Percentiles rank a stretch among this genome's conserved stretches.
Conservation (phyloP, 1,140 invertebrate genomes). For the Microplitis demolitor region DNA sequence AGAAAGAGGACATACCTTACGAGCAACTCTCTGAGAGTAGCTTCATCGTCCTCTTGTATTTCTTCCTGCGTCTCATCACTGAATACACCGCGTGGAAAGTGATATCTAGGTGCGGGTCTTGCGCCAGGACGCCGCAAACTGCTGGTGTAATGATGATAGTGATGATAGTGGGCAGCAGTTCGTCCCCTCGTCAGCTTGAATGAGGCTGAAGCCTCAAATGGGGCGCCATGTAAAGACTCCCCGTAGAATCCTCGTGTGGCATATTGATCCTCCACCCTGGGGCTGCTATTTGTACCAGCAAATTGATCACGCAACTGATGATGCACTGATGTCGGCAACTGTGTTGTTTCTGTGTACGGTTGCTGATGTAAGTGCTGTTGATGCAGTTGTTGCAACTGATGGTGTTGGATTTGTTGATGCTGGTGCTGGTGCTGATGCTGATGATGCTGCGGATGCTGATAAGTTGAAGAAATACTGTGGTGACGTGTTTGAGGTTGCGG, state of each 20-base stretch:
- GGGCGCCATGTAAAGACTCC: slow-evolving; percentile 49
- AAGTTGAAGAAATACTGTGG: not conserved
- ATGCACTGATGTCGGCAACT: not conserved
- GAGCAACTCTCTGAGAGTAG: slow-evolving; percentile 84
- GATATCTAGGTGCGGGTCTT: slow-evolving; percentile 46
- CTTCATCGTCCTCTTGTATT: slow-evolving; percentile 78
- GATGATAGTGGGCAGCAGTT: slow-evolving; percentile 47
- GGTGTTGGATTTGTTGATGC: not conserved
- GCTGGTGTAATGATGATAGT: slow-evolving; percentile 37
- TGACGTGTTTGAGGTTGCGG: not conserved
- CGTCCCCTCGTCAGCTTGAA: slow-evolving; percentile 61
- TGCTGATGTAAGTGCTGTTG: slow-evolving; percentile 30
- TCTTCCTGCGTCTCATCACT: slow-evolving; percentile 66
- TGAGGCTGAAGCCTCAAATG: slow-evolving; percentile 45
- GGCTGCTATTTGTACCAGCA: slow-evolving; percentile 6
- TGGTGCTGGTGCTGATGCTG: slow-evolving; percentile 9
- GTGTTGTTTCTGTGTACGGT: slow-evolving; percentile 23
- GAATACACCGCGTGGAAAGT: slow-evolving; percentile 54
- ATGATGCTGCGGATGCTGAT: not conserved
- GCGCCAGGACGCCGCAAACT: slow-evolving; percentile 28
- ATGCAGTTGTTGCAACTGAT: too few relatives aligned
- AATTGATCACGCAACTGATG: slow-evolving; percentile 24
- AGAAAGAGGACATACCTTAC: slow-evolving; percentile 71
- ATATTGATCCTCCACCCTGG: slow-evolving; percentile 57
- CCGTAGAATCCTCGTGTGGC: slow-evolving; percentile 48